Evolutionary conservation across 2,113 vertebrate species (phyloP), one percentile per base, ranked within the genome.

Genomic region (Vireo altiloquus): DNA sequence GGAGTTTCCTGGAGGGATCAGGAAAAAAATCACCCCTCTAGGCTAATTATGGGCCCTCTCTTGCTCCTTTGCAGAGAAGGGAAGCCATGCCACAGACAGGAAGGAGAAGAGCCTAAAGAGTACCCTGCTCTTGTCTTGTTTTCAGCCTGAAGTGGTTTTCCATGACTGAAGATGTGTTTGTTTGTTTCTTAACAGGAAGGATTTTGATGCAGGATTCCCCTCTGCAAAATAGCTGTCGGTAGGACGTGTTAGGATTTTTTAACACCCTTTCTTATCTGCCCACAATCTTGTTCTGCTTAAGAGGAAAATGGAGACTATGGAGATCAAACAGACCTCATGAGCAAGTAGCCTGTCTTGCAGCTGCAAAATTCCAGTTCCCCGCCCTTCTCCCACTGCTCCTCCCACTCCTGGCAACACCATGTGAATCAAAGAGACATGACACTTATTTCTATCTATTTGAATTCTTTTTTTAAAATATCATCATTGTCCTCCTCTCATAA

Each of bases 261-360:
- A 66, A 13, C 30, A 30, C 25, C 31, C 13, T 86, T 92, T 56
- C 49, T 88, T 80, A 61, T 31, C 71, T 80, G 40, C 9, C 63
- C 28, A 10, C 23, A 30, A 8, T 19, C 77, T 72, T 18, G 27
- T 46, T 79, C 76, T 49, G 28, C n/a, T n/a, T 52, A 49, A 65
- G 24, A 56, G 13, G n/a, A 18, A 72, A 83, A 60, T 0, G 0
- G 20, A 75, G 25, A 30, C 15, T 1, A 0, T 9, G 42, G 47
- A 86, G 33, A 83, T 24, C 46, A 61, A 59, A 75, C 11, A 56
- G 59, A 76, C 1, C 24, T 65, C 37, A 46, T 0, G 1, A 15
- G 22, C 31, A 72, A 57, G 54, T 46, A 61, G 30, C 13, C 30
- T 25, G 18, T 33, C 49, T 47, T 53, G 66, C 33, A 72, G 46